Percentiles rank a stretch among this genome's conserved stretches.
These are phyloP conservation scores for Psephotus haematonotus DNA, from an alignment of 2,113 vertebrate genomes.

Conservation along the genomic window DNA sequence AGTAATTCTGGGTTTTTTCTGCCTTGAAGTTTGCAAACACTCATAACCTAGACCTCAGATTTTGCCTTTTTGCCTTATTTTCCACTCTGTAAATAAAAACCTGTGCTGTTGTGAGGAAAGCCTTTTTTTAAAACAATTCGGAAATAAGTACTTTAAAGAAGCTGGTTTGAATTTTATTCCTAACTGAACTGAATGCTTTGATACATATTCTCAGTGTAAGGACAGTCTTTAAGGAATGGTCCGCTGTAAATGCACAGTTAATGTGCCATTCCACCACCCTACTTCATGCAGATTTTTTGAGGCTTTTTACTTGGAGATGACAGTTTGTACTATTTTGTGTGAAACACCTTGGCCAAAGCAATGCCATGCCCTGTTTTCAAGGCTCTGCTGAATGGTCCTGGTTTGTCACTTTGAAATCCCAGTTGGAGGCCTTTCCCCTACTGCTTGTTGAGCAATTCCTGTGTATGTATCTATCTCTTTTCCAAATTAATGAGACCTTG, in stretches of 20 bases:
- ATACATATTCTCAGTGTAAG: background rate
- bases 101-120: background rate
- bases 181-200: background rate
- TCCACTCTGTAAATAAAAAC: background rate
- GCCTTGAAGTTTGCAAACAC: background rate
- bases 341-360: background rate
- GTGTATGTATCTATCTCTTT: rapidly evolving
- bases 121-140: background rate
- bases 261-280: background rate
- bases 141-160: background rate
- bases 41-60: background rate
- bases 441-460: background rate
- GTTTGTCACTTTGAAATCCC: background rate
- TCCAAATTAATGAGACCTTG: background rate
- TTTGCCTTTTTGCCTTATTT: background rate
- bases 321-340: background rate
- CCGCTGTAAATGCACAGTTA: background rate
- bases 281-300: background rate
- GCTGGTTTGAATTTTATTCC: background rate
- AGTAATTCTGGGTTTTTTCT: background rate
- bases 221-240: background rate
- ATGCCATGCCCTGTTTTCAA: background rate
- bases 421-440: background rate
- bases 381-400: background rate
- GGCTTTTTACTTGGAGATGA: background rate